Evolutionary conservation across 2,888 invertebrate genomes (phyloP).

Genomic region (Patella pellucida): DNA sequence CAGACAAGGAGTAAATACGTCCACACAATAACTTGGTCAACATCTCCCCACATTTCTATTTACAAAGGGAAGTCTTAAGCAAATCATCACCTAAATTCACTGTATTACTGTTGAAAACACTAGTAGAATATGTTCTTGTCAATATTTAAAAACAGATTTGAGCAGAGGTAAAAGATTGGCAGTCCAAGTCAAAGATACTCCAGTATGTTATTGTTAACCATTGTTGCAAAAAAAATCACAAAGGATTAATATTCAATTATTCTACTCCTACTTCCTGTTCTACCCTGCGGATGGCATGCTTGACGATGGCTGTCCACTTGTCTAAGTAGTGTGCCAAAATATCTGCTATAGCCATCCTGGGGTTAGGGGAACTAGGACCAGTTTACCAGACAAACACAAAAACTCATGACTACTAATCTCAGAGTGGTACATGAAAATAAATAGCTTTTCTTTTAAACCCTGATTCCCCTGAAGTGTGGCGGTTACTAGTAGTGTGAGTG

Average conservation of each 20-base stretch:
- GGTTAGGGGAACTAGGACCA: too few species aligned
- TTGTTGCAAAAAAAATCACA: conserved; percentile 7
- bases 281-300: background rate
- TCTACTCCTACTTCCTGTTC: too few species aligned
- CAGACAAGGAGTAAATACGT: background rate
- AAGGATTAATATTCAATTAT: conserved; percentile 4
- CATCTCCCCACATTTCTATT: background rate
- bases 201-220: background rate
- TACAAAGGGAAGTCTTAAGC: conserved; percentile 6
- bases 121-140: background rate
- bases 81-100: conserved; percentile 10
- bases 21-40: conserved; percentile 2
- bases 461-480: too few species aligned
- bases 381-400: too few species aligned
- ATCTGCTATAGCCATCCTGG: background rate
- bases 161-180: background rate
- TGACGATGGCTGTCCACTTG: conserved; percentile 1
- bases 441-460: too few species aligned
- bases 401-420: too few species aligned
- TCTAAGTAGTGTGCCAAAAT: background rate
- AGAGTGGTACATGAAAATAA: too few species aligned
- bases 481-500: too few species aligned
- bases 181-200: too few species aligned
- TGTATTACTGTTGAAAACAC: conserved; percentile 1
- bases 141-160: conserved; percentile 1